Percentiles rank a stretch among this genome's conserved stretches.
Conservation (phyloP, 1,140 invertebrate genomes). For the Forficula auricularia region DNA sequence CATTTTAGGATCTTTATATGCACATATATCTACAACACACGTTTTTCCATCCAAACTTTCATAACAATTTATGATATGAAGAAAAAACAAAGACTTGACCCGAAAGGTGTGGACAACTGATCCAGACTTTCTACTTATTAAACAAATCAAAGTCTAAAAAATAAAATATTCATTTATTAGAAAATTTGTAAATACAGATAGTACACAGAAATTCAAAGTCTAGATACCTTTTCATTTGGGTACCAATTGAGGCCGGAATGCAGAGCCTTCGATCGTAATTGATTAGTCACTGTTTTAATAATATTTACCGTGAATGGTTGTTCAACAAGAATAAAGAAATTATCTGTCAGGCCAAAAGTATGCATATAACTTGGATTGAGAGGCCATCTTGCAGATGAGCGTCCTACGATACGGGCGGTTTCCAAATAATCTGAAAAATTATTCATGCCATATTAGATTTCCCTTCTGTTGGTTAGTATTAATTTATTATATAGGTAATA, state of each 20-base stretch:
- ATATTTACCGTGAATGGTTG: conserved; percentile 61
- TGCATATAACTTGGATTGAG: conserved; percentile 74
- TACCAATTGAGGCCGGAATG: conserved; percentile 48
- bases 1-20: conserved; percentile 63
- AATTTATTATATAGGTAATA: too few relatives aligned
- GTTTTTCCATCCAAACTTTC: conserved; percentile 46
- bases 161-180: conserved; percentile 1
- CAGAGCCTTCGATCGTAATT: conserved; percentile 42
- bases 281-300: conserved; percentile 32
- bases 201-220: too few relatives aligned
- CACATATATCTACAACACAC: conserved; percentile 61
- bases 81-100: conserved; percentile 61
- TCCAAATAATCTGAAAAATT: conserved; percentile 28
- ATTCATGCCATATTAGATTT: conserved; percentile 2
- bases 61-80: conserved; percentile 80
- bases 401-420: conserved; percentile 45
- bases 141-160: conserved; percentile 53
- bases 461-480: background rate
- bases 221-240: conserved; percentile 43
- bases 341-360: conserved; percentile 68
- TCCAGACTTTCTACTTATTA: conserved; percentile 45
- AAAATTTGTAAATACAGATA: too few relatives aligned
- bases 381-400: conserved; percentile 50
- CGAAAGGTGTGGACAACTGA: conserved; percentile 37
- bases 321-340: conserved; percentile 69